Base-by-base conservation (phyloP, 2,113 vertebrate genomes). In the Aleadryas rufinucha region DNA sequence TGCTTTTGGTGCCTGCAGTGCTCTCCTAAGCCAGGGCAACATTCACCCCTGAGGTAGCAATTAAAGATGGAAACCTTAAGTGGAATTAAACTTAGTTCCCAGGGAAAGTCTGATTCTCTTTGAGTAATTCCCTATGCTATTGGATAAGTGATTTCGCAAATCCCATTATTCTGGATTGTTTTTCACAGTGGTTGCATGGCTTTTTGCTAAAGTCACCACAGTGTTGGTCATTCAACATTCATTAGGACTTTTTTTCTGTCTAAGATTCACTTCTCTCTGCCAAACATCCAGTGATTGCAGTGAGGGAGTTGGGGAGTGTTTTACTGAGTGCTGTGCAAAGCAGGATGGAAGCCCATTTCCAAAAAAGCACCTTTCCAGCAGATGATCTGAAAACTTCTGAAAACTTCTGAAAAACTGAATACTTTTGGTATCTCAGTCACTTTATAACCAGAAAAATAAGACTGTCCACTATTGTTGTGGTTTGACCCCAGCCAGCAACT, bases 251-350 rank as follows among this genome's bases (percentile, higher is more conserved):
- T 21, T 60, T 49, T 50, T 13, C 13, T 42, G 4, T 21, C 7
- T 41, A 9, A 65, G 50, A 52, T 44, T 11, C 30, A 5, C 21
- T 45, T 35, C 5, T 57, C 28, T 37, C 18, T 69, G 16, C 42
- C 61, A 79, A 60, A 42, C 24, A 41, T 17, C 21, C 33, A 52
- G 6, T 22, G 37, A 9, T 11, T 1, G 1, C 37, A 61, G 9
- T 5, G 52, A 60, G 10, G 12, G 30, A 19, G 2, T 0, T 54
- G 65, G 22, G 42, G 13, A 31, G 4, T 0, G 0, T 89, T 86
- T 86, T 49, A 44, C 54, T 19, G 41, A 24, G 23, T 9, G 10
- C 24, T 81, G 16, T 41, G 44, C 28, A 49, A 63, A 92, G 33
- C 23, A 82, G 27, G 7, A 18, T 30, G 12, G 27, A 64, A 85